phyloP scores from a whole-genome alignment of 2,113 vertebrate genomes.

The Connochaetes taurinus region DNA sequence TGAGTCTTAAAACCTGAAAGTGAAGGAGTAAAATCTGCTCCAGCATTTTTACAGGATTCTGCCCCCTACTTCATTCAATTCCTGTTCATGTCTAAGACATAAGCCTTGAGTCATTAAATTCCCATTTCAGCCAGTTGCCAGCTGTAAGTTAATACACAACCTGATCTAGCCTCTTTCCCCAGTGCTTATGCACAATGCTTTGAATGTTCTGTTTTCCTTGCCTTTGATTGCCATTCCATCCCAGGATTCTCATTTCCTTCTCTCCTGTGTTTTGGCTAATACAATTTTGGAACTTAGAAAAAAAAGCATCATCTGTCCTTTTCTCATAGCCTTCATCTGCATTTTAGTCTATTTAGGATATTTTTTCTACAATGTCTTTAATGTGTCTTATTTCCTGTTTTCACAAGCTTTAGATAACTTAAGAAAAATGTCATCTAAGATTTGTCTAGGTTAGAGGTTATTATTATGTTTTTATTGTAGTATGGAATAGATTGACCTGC shows the following conservation, averaged over 20 bases:
- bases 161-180: background rate
- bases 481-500: background rate
- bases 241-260: constrained; percentile 42
- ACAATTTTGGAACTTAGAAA: constrained; percentile 17
- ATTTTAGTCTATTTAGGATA: constrained; percentile 40
- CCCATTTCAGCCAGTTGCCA: background rate
- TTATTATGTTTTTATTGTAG: background rate
- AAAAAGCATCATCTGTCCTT: constrained; percentile 14
- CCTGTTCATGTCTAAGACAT: background rate
- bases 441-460: background rate
- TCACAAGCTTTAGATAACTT: constrained; percentile 24
- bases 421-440: background rate
- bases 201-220: constrained; percentile 30
- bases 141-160: background rate
- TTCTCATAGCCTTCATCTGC: constrained; percentile 45
- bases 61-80: background rate
- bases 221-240: constrained; percentile 21
- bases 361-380: constrained; percentile 37
- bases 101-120: background rate
- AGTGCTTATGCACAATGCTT: background rate
- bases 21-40: background rate
- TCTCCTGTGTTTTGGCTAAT: constrained; percentile 22
- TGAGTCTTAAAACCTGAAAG: background rate
- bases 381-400: constrained; percentile 48
- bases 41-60: background rate